Evolutionary conservation across 2,113 vertebrate genomes (phyloP).

Genomic region (Chiloscyllium plagiosum): DNA sequence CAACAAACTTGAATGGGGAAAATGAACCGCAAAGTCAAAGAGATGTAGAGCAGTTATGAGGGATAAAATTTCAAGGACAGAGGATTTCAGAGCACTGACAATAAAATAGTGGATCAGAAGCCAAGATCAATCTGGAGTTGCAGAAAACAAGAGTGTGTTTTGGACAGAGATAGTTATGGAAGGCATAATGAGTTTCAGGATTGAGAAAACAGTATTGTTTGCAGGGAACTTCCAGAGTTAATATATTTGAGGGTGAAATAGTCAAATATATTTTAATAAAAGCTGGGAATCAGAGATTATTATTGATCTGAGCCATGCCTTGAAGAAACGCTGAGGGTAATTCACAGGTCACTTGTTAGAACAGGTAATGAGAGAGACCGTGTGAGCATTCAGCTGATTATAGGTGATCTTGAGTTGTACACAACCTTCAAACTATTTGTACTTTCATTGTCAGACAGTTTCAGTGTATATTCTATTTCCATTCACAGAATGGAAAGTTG

Average conservation of each 20-base stretch:
- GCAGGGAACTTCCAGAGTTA: background rate
- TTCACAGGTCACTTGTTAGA: background rate
- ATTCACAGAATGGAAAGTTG: no score
- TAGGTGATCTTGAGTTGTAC: background rate
- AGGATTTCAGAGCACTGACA: no score
- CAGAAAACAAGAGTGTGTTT: background rate
- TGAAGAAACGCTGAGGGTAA: constrained; percentile 38
- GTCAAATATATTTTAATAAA: background rate
- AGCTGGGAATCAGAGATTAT: background rate
- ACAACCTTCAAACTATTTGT: background rate
- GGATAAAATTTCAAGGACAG: no score
- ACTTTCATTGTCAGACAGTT: no score
- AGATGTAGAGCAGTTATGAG: no score
- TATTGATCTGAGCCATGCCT: background rate
- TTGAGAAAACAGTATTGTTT: background rate
- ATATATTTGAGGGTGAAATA: background rate
- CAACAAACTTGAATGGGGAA: no score
- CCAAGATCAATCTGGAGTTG: no score
- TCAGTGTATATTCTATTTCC: no score
- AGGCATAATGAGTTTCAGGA: background rate
- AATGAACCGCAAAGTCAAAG: no score
- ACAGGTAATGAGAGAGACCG: background rate
- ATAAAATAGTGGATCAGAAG: background rate
- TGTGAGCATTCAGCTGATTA: background rate
- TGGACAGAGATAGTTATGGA: background rate